A percentile compares a stretch with the other conserved stretches of the same genome.
phyloP scores from a whole-genome alignment of 2,113 vertebrate species.

The Orycteropus afer region DNA sequence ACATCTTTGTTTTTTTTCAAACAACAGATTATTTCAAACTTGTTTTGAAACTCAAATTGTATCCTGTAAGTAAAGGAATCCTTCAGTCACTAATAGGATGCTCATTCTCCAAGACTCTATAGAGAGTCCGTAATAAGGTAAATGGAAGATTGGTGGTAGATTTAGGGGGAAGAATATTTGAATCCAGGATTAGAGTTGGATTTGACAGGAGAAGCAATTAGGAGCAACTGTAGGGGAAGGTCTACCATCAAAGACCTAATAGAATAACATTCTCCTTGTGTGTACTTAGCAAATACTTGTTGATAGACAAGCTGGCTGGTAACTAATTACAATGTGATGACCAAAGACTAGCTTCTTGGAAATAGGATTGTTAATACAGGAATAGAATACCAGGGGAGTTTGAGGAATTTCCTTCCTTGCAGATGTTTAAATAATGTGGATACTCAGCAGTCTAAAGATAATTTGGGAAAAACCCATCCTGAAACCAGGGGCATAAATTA shows the following conservation, averaged over 20 bases:
- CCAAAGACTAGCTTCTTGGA: constrained; percentile 59
- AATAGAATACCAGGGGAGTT: constrained; percentile 58
- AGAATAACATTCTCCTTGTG: constrained; percentile 57
- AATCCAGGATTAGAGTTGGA: constrained; percentile 64
- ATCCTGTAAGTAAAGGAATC: neutral
- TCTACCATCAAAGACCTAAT: constrained; percentile 49
- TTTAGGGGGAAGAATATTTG: constrained; percentile 27
- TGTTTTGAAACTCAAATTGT: neutral
- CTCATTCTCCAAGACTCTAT: constrained; percentile 1
- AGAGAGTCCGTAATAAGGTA: neutral
- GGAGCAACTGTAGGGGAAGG: constrained; percentile 7
- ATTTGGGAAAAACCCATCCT: constrained; percentile 55
- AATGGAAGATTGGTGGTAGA: constrained; percentile 20
- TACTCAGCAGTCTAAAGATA: constrained; percentile 25
- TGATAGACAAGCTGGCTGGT: constrained; percentile 61
- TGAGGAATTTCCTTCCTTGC: constrained; percentile 62
- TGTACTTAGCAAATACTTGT: constrained; percentile 75
- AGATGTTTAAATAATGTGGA: constrained; percentile 69
- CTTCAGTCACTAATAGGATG: neutral
- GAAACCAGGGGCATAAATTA: constrained; percentile 7
- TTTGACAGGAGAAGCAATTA: constrained; percentile 74
- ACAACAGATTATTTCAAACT: neutral
- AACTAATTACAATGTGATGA: constrained; percentile 66
- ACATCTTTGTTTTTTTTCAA: constrained; percentile 2
- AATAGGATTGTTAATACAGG: constrained; percentile 48